Percentiles rank a stretch among this genome's conserved stretches.
Evolutionary conservation across 2,888 invertebrate species (phyloP).

Genomic region (Acleris emargana): DNA sequence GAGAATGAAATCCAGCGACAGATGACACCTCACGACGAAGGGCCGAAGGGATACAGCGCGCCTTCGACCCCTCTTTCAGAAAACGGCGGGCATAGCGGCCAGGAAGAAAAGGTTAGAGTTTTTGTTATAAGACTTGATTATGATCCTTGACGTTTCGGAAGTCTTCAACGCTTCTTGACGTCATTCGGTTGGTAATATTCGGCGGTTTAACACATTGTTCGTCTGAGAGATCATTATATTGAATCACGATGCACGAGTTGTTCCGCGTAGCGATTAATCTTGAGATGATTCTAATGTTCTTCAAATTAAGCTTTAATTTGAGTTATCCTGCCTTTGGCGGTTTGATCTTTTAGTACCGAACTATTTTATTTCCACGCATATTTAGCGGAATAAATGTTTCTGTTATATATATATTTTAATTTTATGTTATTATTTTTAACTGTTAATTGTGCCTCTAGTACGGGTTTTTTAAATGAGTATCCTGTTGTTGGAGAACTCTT

Average conservation of each 20-base stretch:
- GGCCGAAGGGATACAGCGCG: slow-evolving; percentile 79
- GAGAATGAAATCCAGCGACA: slow-evolving; percentile 77
- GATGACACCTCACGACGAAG: slow-evolving; percentile 77
- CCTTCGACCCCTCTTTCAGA: slow-evolving; percentile 80
- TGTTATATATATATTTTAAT: slow-evolving; percentile 31
- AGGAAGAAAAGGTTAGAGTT: slow-evolving; percentile 79
- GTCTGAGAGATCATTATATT: slow-evolving; percentile 62
- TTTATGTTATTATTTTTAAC: slow-evolving; percentile 29
- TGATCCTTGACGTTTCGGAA: slow-evolving; percentile 77
- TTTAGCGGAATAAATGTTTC: slow-evolving; percentile 23
- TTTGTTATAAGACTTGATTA: slow-evolving; percentile 38
- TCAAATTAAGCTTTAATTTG: slow-evolving; percentile 39
- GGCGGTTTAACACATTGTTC: slow-evolving; percentile 64
- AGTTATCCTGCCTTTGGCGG: slow-evolving; percentile 35
- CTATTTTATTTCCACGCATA: slow-evolving; percentile 26
- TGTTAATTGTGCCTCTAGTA: slow-evolving; percentile 10
- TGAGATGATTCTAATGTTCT: slow-evolving; percentile 55
- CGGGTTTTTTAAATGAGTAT: slow-evolving; percentile 14
- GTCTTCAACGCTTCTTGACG: slow-evolving; percentile 65
- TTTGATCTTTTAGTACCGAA: slow-evolving; percentile 39
- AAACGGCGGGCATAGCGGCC: slow-evolving; percentile 75
- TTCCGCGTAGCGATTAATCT: slow-evolving; percentile 76
- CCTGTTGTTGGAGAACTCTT: slow-evolving; percentile 29
- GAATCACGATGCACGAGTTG: slow-evolving; percentile 67
- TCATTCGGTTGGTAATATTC: slow-evolving; percentile 58